phyloP scores from a whole-genome alignment of 2,888 invertebrate species.

The Tachina lurida region DNA sequence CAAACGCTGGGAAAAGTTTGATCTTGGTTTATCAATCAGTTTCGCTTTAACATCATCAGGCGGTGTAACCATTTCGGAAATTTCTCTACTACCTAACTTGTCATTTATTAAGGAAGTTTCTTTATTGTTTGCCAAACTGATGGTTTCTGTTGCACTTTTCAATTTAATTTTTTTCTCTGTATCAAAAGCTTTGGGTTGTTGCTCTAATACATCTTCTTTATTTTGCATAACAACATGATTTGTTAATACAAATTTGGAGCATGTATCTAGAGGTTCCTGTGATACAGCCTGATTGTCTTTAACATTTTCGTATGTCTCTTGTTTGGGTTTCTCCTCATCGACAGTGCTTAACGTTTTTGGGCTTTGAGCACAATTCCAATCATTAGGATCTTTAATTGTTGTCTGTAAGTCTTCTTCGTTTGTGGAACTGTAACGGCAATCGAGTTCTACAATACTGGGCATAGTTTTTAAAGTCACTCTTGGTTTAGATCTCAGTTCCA shows the following conservation, averaged over 20 bases:
- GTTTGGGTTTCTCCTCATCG: background rate
- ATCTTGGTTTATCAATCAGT: background rate
- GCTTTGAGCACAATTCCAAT: background rate
- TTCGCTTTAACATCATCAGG: background rate
- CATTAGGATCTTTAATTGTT: slow-evolving; percentile 85
- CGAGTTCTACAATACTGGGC: slow-evolving; percentile 82
- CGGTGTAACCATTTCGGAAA: background rate
- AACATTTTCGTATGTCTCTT: background rate
- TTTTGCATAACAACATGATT: background rate
- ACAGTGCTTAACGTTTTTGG: background rate
- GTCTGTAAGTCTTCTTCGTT: slow-evolving; percentile 88
- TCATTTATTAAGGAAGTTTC: too few species aligned
- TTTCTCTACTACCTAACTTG: background rate
- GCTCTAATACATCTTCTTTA: background rate
- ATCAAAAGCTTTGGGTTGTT: background rate
- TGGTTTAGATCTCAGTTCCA: slow-evolving; percentile 14
- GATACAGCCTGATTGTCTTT: background rate
- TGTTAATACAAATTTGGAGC: background rate
- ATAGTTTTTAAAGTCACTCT: slow-evolving; percentile 74
- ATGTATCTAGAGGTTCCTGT: background rate
- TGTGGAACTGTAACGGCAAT: slow-evolving; percentile 87
- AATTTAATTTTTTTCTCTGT: background rate
- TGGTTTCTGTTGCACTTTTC: background rate
- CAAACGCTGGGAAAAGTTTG: slow-evolving; percentile 1
- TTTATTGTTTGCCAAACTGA: background rate